Base-by-base conservation (phyloP, 2,113 vertebrate species). In the Festucalex cinctus region DNA sequence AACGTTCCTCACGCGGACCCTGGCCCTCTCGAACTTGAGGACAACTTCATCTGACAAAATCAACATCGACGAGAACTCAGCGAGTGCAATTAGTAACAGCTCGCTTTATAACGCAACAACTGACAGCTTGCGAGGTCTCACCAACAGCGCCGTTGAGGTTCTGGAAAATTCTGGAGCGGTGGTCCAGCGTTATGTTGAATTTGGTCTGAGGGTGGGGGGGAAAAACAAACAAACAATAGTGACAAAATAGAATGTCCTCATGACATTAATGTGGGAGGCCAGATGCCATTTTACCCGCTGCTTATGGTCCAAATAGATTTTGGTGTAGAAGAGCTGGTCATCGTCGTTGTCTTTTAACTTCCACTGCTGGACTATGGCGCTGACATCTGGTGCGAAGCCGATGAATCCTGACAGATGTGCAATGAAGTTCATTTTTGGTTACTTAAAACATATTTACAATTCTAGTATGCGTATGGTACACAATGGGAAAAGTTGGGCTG, bases 321-420 rank as follows among this genome's bases (percentile, higher is more conserved):
- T 79, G 49, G 84, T 89, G 84, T 89, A 89, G 81, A 89, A 89
- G 0, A 89, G 85, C 48, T 89, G 85, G 74, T 89, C 87, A n/a
- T 89, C 87, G 0, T 87, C 87, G 4, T 82, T 69, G 72, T 89
- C 87, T 46, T 83, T 83, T 66, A 72, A 79, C 17, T 86, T 89
- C 87, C 87, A 89, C 70, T 84, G 85, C 54, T 89, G 87, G 17
- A 89, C 79, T 1, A 89, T 70, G 0, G 70, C 0, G 3, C 71
- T 83, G 64, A 89, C 67, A 0, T 89, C 87, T 0, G 79, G 4
- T 0, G 85, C 76, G 0, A 73, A 78, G 53, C 87, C 87, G 0
- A 87, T 75, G 35, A 89, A 89, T 0, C 87, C 87, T 59, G 17
- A 60, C 59, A 46, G 20, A 54, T 17, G 26, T 35, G 51, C n/a